Conservation (phyloP, 2,888 invertebrate species). For the Euzetes globulus region DNA sequence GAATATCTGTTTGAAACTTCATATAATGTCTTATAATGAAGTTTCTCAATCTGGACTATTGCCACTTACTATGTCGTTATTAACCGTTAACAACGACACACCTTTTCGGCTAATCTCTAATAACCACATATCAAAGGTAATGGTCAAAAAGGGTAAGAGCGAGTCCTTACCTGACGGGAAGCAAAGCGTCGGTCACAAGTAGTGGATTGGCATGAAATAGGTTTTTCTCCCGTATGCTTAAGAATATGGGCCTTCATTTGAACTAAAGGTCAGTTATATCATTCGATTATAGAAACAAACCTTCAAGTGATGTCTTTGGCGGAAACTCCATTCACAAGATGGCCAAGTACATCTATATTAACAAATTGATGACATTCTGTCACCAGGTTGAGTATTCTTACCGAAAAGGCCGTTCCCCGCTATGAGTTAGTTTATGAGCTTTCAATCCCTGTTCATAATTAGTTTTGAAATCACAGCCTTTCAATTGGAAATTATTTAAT, state of each 20-base stretch:
- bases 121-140: too few relatives aligned
- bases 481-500: not conserved
- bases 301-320: not conserved
- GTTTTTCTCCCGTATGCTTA: slow-evolving; percentile 12
- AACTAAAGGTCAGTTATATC: too few relatives aligned
- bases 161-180: not conserved
- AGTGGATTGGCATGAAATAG: not conserved
- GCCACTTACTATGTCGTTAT: too few relatives aligned
- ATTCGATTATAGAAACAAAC: not conserved
- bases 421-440: not conserved
- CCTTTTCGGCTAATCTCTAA: too few relatives aligned
- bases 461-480: not conserved
- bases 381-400: too few relatives aligned
- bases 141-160: too few relatives aligned
- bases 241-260: not conserved
- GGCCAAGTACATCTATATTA: not conserved
- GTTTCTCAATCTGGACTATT: too few relatives aligned
- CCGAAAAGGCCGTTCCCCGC: not conserved
- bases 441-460: slow-evolving; percentile 3
- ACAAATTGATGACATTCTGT: too few relatives aligned
- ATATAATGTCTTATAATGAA: too few relatives aligned
- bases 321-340: not conserved
- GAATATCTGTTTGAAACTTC: too few relatives aligned
- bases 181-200: slow-evolving; percentile 4
- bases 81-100: too few relatives aligned